Evolutionary conservation across 2,888 invertebrate species (phyloP), one percentile per base, ranked within the genome.

Genomic region (Automeris io): DNA sequence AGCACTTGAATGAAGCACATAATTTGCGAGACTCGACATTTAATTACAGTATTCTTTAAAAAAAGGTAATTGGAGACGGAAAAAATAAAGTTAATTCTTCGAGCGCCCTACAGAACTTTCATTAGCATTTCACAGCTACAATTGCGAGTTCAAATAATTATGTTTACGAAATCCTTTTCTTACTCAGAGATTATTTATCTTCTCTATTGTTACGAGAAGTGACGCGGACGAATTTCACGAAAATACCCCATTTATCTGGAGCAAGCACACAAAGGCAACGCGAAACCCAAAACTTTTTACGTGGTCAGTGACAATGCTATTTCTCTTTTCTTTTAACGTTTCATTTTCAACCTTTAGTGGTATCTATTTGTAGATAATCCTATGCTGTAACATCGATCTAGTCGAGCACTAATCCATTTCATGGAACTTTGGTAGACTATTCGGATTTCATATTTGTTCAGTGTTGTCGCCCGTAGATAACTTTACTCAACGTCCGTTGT

Each of bases 151-250:
- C 75, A 79, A 83, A 85, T 83, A 86, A 86, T 86, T 83, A 80
- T 80, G 77, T 82, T 83, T 78, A 79, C 79, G 71, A 74, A 83
- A 85, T 83, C 82, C 83, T 82, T 86, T 86, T 83, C 83, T 80
- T 81, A 79, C 77, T 71, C 75, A 68, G 70, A 73, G 78, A 80
- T 81, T 83, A 81, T 85, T 86, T 85, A 83, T 86, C 81, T 81
- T 78, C 69, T 52, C 77, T 61, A 80, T 85, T 83, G 82, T 86
- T 77, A 76, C 63, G 65, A 74, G 78, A 77, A 77, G 75, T 81
- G 83, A 83, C 82, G 78, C 70, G 76, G 81, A 82, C 75, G 82
- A 81, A 83, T 86, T 83, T 80, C 74, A 71, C 73, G 79, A 83
- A 81, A 81, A 82, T 75, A 73, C 73, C 74, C 76, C 80, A 86